Percentiles rank a stretch among this genome's conserved stretches.
Evolutionary conservation across 2,888 invertebrate species (phyloP).

Genomic region (Eupithecia insigniata): DNA sequence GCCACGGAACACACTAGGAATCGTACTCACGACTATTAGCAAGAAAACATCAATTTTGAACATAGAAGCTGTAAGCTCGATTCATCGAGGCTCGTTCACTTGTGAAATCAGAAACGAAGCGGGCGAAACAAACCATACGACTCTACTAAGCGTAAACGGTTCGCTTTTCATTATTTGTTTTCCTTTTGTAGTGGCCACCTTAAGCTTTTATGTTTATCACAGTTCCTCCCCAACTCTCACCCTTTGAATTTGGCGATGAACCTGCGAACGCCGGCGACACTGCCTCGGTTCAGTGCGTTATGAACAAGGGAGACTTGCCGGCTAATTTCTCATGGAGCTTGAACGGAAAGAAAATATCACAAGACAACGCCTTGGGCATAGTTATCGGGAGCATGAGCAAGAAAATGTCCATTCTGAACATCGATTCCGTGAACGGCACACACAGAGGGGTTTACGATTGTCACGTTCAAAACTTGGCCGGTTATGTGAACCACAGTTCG

Average conservation of each 20-base stretch:
- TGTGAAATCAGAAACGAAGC: slow-evolving; percentile 87
- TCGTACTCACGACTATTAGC: slow-evolving; percentile 85
- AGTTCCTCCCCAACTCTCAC: slow-evolving; percentile 88
- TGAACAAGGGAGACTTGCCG: slow-evolving; percentile 91
- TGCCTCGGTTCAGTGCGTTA: slow-evolving; percentile 89
- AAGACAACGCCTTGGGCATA: slow-evolving; percentile 83
- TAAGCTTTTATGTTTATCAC: slow-evolving; percentile 60
- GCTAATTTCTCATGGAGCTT: slow-evolving; percentile 89
- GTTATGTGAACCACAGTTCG: slow-evolving; percentile 87
- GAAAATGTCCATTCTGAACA: slow-evolving; percentile 87
- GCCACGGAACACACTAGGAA: slow-evolving; percentile 82
- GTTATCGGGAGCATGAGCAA: slow-evolving; percentile 86
- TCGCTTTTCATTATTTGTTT: slow-evolving; percentile 58
- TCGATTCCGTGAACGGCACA: slow-evolving; percentile 87
- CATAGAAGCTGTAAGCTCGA: slow-evolving; percentile 85
- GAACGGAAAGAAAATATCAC: slow-evolving; percentile 81
- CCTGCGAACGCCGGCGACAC: slow-evolving; percentile 90
- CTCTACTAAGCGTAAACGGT: slow-evolving; percentile 86
- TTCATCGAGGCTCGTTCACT: slow-evolving; percentile 86
- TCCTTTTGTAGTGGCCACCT: slow-evolving; percentile 45
- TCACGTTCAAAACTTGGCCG: slow-evolving; percentile 88
- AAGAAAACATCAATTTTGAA: slow-evolving; percentile 86
- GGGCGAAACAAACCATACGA: slow-evolving; percentile 84
- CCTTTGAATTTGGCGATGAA: slow-evolving; percentile 87
- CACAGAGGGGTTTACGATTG: slow-evolving; percentile 91